Evolutionary conservation across 2,888 invertebrate genomes (phyloP).

Genomic region (Scaptomyza flava): DNA sequence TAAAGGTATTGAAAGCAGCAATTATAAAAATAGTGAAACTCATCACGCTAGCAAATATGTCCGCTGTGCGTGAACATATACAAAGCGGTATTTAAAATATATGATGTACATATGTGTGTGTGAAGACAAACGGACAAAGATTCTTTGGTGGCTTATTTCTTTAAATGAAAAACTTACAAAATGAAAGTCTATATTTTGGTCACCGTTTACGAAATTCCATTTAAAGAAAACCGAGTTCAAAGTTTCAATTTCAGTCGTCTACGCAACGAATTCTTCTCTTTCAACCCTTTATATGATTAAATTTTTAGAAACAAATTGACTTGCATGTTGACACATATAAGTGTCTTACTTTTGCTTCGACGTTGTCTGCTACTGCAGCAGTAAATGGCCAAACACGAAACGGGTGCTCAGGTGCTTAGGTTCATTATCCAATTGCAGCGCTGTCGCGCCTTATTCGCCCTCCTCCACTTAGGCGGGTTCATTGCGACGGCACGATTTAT

Average conservation of each 20-base stretch:
- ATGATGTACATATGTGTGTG: no score
- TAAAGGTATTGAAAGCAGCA: slow-evolving; percentile 53
- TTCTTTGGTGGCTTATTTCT: no score
- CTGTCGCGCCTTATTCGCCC: slow-evolving; percentile 60
- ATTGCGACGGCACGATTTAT: slow-evolving; percentile 75
- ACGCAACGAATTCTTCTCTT: slow-evolving; percentile 8
- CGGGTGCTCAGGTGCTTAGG: slow-evolving; percentile 76
- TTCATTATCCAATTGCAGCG: slow-evolving; percentile 77
- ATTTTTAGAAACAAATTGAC: no score
- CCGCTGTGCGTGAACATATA: no score
- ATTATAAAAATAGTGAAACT: slow-evolving; percentile 54
- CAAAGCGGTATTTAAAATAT: no score
- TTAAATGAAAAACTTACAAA: no score
- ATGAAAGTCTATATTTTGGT: no score
- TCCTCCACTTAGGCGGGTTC: slow-evolving; percentile 72
- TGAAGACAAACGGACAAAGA: no score
- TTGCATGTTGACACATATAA: background rate
- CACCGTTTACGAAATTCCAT: no score
- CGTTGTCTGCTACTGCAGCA: slow-evolving; percentile 26
- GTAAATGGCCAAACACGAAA: slow-evolving; percentile 58
- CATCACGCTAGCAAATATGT: slow-evolving; percentile 29
- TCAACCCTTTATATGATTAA: background rate
- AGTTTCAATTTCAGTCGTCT: no score
- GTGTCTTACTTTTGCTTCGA: slow-evolving; percentile 10
- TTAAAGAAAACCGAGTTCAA: no score